These are phyloP conservation scores for Tachyglossus aculeatus DNA, from an alignment of 2,797 vertebrate species.

Conservation along the genomic window DNA sequence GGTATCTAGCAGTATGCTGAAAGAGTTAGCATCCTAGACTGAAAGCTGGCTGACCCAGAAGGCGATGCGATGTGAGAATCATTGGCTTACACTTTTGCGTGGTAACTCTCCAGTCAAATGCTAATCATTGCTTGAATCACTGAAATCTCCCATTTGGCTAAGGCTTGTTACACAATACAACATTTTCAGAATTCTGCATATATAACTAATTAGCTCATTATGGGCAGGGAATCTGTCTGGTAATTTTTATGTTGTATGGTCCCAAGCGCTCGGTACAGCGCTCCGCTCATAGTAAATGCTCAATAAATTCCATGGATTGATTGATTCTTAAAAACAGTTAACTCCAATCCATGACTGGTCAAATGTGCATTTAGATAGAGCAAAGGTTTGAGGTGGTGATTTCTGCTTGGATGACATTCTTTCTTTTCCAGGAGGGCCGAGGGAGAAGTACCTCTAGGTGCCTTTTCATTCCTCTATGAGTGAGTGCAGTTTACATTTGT, in stretches of 20 bases:
- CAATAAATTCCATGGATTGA: too few species aligned
- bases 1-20: not conserved
- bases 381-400: too few species aligned
- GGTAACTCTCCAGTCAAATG: constrained; percentile 20
- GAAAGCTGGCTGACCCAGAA: not conserved
- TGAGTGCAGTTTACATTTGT: not conserved
- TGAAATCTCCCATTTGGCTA: constrained; percentile 6
- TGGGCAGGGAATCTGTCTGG: too few species aligned
- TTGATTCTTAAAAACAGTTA: not conserved
- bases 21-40: constrained; percentile 8
- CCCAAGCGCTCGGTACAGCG: too few species aligned
- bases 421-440: not conserved
- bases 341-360: not conserved
- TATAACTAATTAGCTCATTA: too few species aligned
- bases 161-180: not conserved
- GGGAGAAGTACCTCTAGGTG: not conserved
- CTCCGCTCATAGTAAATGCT: too few species aligned
- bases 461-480: not conserved
- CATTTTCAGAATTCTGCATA: constrained; percentile 1
- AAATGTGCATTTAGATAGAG: not conserved
- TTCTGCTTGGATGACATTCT: not conserved
- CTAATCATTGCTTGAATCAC: constrained; percentile 4
- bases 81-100: not conserved
- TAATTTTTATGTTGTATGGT: too few species aligned
- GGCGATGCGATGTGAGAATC: not conserved